Evolutionary conservation across 1,140 invertebrate genomes (phyloP).

Genomic region (Augochlora pura): DNA sequence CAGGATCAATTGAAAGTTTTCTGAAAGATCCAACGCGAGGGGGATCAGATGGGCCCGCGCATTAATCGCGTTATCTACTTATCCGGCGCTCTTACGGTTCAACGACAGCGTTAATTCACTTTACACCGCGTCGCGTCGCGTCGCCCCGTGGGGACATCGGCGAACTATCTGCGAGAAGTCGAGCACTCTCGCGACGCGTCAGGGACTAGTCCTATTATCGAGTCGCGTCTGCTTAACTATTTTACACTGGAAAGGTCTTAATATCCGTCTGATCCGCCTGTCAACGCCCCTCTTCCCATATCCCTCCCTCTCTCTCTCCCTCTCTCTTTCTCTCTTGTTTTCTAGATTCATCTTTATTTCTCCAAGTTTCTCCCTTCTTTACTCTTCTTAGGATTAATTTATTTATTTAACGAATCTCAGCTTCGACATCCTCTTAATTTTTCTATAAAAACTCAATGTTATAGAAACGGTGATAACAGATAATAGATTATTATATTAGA

Average conservation of each 20-base stretch:
- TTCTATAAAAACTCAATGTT: too few relatives aligned
- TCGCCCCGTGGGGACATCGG: conserved; percentile 42
- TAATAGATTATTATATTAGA: too few relatives aligned
- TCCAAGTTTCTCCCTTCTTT: too few relatives aligned
- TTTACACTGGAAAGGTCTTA: conserved; percentile 19
- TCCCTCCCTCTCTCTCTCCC: too few relatives aligned
- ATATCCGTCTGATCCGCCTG: background rate
- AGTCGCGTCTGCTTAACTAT: conserved; percentile 45
- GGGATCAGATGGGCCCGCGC: conserved; percentile 36
- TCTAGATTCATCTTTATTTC: too few relatives aligned
- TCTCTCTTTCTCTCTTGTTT: too few relatives aligned
- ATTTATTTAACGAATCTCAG: too few relatives aligned
- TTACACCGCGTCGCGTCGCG: conserved; percentile 44
- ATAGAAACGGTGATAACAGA: too few relatives aligned
- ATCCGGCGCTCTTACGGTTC: conserved; percentile 50
- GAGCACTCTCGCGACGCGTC: conserved; percentile 39
- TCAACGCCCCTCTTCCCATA: too few relatives aligned
- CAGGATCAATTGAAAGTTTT: conserved; percentile 14
- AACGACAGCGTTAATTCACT: conserved; percentile 60
- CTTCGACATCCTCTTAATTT: too few relatives aligned
- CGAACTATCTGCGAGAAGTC: conserved; percentile 45
- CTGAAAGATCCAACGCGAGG: background rate
- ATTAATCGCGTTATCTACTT: conserved; percentile 66
- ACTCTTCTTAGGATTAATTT: too few relatives aligned
- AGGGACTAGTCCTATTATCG: conserved; percentile 51